Conservation (phyloP, 2,113 vertebrate species). For the Centrocercus urophasianus region DNA sequence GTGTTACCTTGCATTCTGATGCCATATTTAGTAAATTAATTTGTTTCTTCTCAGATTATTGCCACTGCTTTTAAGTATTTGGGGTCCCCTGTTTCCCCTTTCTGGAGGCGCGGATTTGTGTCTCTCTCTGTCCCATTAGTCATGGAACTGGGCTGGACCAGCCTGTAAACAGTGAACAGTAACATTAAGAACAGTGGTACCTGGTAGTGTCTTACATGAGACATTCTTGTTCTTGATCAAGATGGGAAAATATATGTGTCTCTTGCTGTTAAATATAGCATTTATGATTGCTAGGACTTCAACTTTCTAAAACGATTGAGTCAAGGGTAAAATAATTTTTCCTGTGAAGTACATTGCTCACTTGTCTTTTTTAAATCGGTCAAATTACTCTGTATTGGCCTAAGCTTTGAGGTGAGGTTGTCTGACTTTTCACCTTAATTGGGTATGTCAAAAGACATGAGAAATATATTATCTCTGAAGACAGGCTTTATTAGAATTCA, state of each 20-base stretch:
- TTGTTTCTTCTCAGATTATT: too few species aligned
- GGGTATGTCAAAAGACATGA: neutral
- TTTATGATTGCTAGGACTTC: neutral
- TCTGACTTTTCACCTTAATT: neutral
- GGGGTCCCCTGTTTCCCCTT: too few species aligned
- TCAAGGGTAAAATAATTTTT: neutral
- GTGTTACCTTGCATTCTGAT: too few species aligned
- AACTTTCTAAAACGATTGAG: neutral
- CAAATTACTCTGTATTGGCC: neutral
- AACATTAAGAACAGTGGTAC: rapidly evolving
- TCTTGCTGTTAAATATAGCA: neutral
- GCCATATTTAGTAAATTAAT: too few species aligned
- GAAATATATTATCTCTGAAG: neutral
- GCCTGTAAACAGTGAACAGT: neutral
- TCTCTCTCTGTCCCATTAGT: too few species aligned
- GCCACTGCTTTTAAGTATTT: too few species aligned
- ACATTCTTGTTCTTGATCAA: neutral
- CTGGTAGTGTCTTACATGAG: neutral
- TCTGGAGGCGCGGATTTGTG: too few species aligned
- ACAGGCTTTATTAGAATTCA: neutral
- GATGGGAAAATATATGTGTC: neutral
- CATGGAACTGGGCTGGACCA: too few species aligned
- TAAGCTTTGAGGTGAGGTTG: neutral
- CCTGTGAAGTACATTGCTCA: neutral
- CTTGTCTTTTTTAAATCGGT: neutral